Evolutionary conservation across 2,113 vertebrate genomes (phyloP), one percentile per base, ranked within the genome.

Genomic region (Piaya cayana): DNA sequence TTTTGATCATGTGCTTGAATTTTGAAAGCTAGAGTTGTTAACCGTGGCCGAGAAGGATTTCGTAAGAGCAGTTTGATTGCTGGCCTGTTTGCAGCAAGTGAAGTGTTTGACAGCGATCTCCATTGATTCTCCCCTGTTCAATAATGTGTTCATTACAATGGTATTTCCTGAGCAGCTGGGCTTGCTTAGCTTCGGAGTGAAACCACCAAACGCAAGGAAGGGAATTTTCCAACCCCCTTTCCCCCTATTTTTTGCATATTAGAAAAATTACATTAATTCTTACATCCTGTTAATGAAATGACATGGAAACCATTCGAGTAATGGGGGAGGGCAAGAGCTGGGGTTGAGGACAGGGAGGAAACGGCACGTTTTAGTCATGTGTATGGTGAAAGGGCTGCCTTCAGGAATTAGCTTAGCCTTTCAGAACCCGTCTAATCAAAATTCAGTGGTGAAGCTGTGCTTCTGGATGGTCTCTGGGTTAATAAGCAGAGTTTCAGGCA

Each of bases 141-240:
- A 89, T 98, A 90, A 88, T 98, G 97, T 93, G 88, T 96, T 98
- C 97, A 98, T 82, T 95, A 96, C 88, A 92, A 56, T 97, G 97
- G 98, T 93, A 98, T 98, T 98, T 98, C 98, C 98, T 97, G 96
- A 96, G 97, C 98, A 98, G 98, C 98, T 98, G 98, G 97, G 76
- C 88, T 93, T 96, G 93, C 96, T 98, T 97, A 97, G 94, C 95
- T 92, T 82, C 76, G 95, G 75, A 94, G 87, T 91, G 90, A 76
- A 79, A 94, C 84, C 86, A 89, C 95, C 58, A 87, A 82, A 94
- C 90, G 82, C 92, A 93, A 96, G 96, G 95, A 97, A 97, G 80
- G 81, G 52, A 88, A 82, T 95, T 96, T 97, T 96, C 91, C 93
- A 91, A 2, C 45, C 36, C 3, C 1, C 36, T 3, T 0, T 4